These are phyloP conservation scores for Ciconia boyciana DNA, from an alignment of 2,113 vertebrate genomes.

Conservation along the genomic window DNA sequence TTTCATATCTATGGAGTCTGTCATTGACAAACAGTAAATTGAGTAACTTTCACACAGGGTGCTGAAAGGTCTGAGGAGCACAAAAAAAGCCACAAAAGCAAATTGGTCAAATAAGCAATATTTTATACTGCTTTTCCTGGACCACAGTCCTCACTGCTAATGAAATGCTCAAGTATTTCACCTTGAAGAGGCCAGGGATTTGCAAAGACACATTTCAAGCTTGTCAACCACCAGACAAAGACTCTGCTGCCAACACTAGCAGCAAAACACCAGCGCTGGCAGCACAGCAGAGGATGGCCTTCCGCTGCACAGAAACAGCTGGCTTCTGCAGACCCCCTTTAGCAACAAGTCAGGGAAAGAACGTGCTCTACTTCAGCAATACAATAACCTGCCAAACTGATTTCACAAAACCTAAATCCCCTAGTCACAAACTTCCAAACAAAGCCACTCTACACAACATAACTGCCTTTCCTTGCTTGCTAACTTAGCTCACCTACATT, in stretches of 20 bases:
- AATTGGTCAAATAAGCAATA: background rate
- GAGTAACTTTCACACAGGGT: background rate
- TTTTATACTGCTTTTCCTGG: background rate
- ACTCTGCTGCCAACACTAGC: background rate
- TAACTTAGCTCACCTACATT: background rate
- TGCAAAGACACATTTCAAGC: background rate
- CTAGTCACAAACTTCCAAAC: background rate
- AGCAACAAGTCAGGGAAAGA: background rate
- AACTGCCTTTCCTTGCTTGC: background rate
- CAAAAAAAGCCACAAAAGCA: background rate
- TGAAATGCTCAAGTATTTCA: background rate
- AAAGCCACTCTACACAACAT: background rate
- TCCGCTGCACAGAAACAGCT: background rate
- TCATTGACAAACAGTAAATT: background rate
- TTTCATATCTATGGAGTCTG: background rate
- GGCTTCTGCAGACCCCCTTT: background rate
- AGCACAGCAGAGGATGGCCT: background rate
- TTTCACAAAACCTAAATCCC: background rate
- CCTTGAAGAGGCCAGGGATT: background rate
- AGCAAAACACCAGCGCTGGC: background rate
- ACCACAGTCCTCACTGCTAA: background rate
- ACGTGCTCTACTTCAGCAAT: background rate
- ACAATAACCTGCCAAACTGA: background rate
- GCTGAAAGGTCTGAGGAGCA: background rate
- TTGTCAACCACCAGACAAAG: background rate